A percentile compares a stretch with the other conserved stretches of the same genome.
These are phyloP conservation scores for Cinclus mexicanus DNA, from an alignment of 2,113 vertebrate species.

Conservation along the genomic window DNA sequence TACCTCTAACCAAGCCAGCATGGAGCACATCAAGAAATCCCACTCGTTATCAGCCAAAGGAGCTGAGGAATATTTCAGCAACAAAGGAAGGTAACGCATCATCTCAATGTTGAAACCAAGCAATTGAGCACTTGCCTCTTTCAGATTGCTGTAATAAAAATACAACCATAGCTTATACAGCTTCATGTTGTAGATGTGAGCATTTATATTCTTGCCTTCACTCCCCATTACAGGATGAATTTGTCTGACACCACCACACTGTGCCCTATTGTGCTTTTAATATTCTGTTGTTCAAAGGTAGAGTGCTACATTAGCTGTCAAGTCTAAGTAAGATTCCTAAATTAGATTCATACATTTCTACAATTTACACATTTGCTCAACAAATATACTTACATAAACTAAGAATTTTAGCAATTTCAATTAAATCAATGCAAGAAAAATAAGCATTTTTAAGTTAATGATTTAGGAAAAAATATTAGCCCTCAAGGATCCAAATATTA, in stretches of 20 bases:
- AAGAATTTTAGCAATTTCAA: neutral
- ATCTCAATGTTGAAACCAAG: conserved; percentile 89
- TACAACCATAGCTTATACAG: neutral
- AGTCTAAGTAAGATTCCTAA: neutral
- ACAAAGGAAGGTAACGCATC: conserved; percentile 85
- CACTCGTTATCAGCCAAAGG: conserved; percentile 83
- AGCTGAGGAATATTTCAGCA: conserved; percentile 75
- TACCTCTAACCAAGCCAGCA: conserved; percentile 96
- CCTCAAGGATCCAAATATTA: neutral
- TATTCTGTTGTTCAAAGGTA: neutral
- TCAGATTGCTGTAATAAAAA: conserved; percentile 81
- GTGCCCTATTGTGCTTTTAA: neutral
- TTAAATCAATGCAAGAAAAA: neutral
- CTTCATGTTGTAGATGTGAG: neutral
- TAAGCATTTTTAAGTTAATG: neutral
- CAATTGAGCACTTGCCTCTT: conserved; percentile 74
- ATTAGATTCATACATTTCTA: neutral
- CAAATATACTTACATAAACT: neutral
- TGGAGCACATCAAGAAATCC: conserved; percentile 95
- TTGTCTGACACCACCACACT: neutral
- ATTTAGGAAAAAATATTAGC: neutral
- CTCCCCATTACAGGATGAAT: neutral
- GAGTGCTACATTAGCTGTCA: neutral
- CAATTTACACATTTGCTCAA: neutral
- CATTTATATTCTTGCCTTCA: neutral